A percentile compares a stretch with the other conserved stretches of the same genome.
phyloP scores from a whole-genome alignment of 2,888 invertebrate genomes.

The Artemia sinica region DNA sequence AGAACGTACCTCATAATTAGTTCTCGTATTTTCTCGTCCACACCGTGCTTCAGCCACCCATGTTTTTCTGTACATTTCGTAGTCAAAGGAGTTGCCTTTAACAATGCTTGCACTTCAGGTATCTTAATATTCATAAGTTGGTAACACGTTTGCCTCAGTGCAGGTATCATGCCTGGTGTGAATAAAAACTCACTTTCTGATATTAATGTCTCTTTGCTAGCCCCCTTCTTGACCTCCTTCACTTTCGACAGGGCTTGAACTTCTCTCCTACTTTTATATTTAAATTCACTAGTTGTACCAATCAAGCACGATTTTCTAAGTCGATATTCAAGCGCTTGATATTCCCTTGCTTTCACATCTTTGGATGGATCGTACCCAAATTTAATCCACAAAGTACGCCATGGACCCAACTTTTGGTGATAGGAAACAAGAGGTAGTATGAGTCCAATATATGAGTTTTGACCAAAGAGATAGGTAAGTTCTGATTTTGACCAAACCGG shows the following conservation, averaged over 20 bases:
- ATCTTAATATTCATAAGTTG: constrained; percentile 56
- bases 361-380: constrained; percentile 81
- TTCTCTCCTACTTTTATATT: constrained; percentile 19
- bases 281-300: neutral
- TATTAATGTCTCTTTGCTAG: constrained; percentile 20
- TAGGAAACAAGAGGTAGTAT: constrained; percentile 67
- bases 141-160: constrained; percentile 72
- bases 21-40: constrained; percentile 51
- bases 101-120: constrained; percentile 58
- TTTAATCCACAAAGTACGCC: constrained; percentile 74
- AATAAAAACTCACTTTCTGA: constrained; percentile 41
- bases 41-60: constrained; percentile 58
- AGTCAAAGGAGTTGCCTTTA: constrained; percentile 42
- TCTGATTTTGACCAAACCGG: constrained; percentile 78
- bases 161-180: constrained; percentile 53
- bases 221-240: constrained; percentile 20
- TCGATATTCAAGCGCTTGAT: constrained; percentile 25
- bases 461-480: constrained; percentile 45
- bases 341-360: constrained; percentile 46
- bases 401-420: constrained; percentile 75
- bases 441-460: constrained; percentile 40
- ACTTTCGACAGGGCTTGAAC: neutral
- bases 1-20: constrained; percentile 41
- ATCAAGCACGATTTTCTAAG: constrained; percentile 24
- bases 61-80: constrained; percentile 49